Percentiles rank a stretch among this genome's conserved stretches.
phyloP scores from a whole-genome alignment of 2,888 invertebrate species.

The Drosophila planitibia region DNA sequence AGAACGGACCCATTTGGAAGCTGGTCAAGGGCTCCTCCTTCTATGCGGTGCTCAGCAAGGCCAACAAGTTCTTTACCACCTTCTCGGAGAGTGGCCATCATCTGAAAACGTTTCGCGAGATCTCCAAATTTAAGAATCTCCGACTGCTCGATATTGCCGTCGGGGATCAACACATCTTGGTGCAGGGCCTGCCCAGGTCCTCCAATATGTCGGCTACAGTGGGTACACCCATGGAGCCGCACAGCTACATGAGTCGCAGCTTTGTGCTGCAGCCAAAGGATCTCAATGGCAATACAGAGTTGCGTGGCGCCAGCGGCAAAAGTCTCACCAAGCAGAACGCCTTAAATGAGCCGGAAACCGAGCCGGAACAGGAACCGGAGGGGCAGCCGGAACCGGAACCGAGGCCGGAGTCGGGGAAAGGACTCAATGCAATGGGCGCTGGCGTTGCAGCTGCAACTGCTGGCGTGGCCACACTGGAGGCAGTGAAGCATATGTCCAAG shows the following conservation, averaged over 20 bases:
- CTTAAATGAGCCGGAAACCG: constrained; percentile 44
- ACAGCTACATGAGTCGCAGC: constrained; percentile 73
- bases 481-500: constrained; percentile 60
- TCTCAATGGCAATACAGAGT: constrained; percentile 59
- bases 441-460: constrained; percentile 36
- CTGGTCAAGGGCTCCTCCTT: constrained; percentile 83
- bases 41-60: constrained; percentile 83
- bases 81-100: constrained; percentile 85
- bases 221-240: constrained; percentile 56
- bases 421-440: constrained; percentile 31
- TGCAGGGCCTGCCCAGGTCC: constrained; percentile 83
- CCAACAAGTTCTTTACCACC: constrained; percentile 84
- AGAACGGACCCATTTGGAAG: constrained; percentile 84
- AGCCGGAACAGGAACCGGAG: constrained; percentile 20
- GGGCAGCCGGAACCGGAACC: constrained; percentile 17
- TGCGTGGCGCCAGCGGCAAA: constrained; percentile 50
- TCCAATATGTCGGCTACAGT: constrained; percentile 70
- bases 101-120: constrained; percentile 84
- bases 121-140: constrained; percentile 85
- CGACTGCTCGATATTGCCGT: constrained; percentile 83
- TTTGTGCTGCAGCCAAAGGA: constrained; percentile 69
- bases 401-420: constrained; percentile 11
- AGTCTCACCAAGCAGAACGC: constrained; percentile 55
- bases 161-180: constrained; percentile 84
- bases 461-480: constrained; percentile 56